Evolutionary conservation across 1,140 invertebrate genomes (phyloP), one percentile per base, ranked within the genome.

Genomic region (Amphibalanus amphitrite): DNA sequence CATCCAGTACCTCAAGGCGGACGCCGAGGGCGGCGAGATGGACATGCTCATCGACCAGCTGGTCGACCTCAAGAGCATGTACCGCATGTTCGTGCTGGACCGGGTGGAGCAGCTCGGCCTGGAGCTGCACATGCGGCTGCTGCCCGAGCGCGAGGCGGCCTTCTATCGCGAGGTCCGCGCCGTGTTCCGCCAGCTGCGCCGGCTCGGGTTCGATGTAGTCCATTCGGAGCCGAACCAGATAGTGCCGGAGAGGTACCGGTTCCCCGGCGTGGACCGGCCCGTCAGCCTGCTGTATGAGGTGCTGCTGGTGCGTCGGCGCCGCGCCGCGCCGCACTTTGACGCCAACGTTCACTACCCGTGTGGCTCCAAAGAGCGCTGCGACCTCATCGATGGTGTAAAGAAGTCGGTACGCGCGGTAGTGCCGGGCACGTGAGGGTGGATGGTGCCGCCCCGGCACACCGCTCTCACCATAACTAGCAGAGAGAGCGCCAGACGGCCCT

Each of bases 21-120:
- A 65, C 64, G 64, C 64, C 64, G 64, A 65, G 64, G 64, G 64
- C 3, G 64, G 64, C 64, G 64, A 65, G 26, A 65, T 65, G 64
- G 64, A 65, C 64, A 65, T 65, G 64, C 3, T 65, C 23, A 23
- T 65, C 64, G 64, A 65, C 64, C 64, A 65, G 64, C 33, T 38
- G 33, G 33, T 38, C 33, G 33, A 38, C 33, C 33, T 4, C 4
- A 38, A 38, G 33, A 38, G 4, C 4, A 38, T 38, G 33, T 38
- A 38, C 33, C 33, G 33, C 33, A 38, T 38, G 33, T 38, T 65
- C 23, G 64, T 65, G 23, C 64, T 65, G 23, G 64, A 65, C 64
- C 64, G 26, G 4, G 64, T 65, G 6, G 64, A 65, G 26, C 64
- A 65, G 64, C 23, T 65, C 4, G 64, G 64, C 64, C 23, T 65